Base-by-base conservation (phyloP, 1,140 invertebrate species). In the Rhagoletis pomonella region DNA sequence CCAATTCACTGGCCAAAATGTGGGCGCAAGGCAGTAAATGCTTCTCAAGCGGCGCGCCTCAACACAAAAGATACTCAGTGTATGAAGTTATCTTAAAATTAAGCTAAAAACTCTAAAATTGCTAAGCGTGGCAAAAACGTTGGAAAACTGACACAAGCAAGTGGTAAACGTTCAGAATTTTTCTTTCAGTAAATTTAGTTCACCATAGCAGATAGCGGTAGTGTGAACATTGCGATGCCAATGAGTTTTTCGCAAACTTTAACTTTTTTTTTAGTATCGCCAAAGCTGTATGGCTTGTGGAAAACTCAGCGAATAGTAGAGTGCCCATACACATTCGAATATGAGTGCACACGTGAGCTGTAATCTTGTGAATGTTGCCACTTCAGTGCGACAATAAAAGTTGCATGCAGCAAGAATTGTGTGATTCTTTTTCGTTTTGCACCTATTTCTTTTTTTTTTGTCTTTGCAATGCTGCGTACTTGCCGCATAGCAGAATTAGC, bases 341-440 rank as follows among this genome's bases (percentile, higher is more conserved):
- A 42, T 17, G 67, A 55, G 19, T 81, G 73, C 5, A n/a, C n/a
- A 7, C 50, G 44, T 5, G 17, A 81, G 73, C 42, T 81, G 73
- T n/a, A 19, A 81, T 55, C 73, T 55, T 58, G 73, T n/a, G 50
- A 81, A 81, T 81, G 73, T 55, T 81, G 17, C 73, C 73, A 81
- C 73, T 81, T 81, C 47, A 81, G 29, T 55, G 73, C 19, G 73
- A 81, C 73, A 81, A 55, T 81, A 55, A 81, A 81, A 55, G 73
- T 81, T 81, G 67, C 44, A n/a, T 81, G 73, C n/a, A 55, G 50
- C 50, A 58, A 58, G 73, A 81, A 81, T 10, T 47, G 10, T 73
- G 42, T 42, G 29, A 50, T n/a, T 1, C 29, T 44, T 73, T 5
- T 9, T 44, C 12, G 4, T 44, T 69, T 67, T 42, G n/a, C 4